Evolutionary conservation across 2,797 vertebrate genomes (phyloP).

Genomic region (Todus mexicanus): DNA sequence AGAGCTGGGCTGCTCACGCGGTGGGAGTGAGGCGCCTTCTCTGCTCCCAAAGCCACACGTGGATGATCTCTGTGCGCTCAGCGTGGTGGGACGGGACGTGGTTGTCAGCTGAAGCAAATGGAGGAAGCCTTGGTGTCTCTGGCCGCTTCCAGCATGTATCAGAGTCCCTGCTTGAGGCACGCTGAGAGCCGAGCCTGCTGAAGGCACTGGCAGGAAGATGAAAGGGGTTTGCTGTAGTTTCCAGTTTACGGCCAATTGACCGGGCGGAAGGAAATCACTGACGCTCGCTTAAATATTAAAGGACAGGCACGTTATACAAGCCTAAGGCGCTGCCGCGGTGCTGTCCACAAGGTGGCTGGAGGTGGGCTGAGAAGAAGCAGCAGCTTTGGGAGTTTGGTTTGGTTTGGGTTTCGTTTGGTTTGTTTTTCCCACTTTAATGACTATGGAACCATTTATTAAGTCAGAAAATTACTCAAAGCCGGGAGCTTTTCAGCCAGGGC

Average conservation of each 20-base stretch:
- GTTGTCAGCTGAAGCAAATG: not conserved
- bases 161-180: not conserved
- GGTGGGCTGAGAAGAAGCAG: not conserved
- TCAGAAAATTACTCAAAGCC: not conserved
- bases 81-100: not conserved
- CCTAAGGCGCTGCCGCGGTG: not conserved
- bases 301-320: not conserved
- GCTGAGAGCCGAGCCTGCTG: not conserved
- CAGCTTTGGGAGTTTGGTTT: not conserved
- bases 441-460: not conserved
- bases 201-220: not conserved
- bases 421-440: not conserved
- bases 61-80: not conserved
- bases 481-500: not conserved
- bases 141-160: rapidly evolving
- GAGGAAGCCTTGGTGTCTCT: not conserved
- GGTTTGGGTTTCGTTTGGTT: not conserved
- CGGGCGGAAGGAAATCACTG: not conserved
- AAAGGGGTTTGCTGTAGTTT: not conserved
- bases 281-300: not conserved
- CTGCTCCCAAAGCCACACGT: not conserved
- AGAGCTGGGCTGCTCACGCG: not conserved
- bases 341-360: not conserved
- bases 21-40: not conserved
- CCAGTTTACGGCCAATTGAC: not conserved